Evolutionary conservation across 2,888 invertebrate genomes (phyloP), one percentile per base, ranked within the genome.

Genomic region (Synergus umbraculus): DNA sequence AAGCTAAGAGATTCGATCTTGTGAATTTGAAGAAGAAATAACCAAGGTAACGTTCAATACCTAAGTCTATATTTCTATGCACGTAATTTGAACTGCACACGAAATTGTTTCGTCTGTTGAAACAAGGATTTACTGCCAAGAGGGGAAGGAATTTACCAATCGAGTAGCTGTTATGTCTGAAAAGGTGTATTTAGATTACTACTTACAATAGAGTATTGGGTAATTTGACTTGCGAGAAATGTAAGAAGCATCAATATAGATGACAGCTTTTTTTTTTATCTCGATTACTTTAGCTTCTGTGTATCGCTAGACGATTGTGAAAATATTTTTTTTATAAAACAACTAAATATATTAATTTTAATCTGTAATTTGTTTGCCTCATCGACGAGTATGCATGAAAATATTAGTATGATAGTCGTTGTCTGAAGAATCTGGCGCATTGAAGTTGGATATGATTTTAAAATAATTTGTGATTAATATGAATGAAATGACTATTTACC

Each of bases 211-310:
- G 73, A 73, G 37, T 73, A 54, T 73, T 37, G 37, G 73, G 37
- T 54, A 58, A 54, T 54, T 73, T 54, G 73, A 73, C 73, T 54
- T 73, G 29, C 5, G 63, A 29, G 63, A 63, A 41, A 54, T 15
- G 46, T 18, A 29, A 64, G 41, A 41, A 66, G 37, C 54, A 49
- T 54, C 15, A 37, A 73, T 63, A 12, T 63, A 12, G 37, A 54
- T 73, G 54, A 54, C 54, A 29, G 49, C 54, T 49, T 73, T 73
- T 37, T 37, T 29, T 29, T 29, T n/a, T 54, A 41, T 67, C 46
- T 49, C 12, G 58, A 73, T 54, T 77, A 76, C 83, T 83, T 84
- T 86, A 83, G 81, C 77, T 86, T 87, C 85, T 86, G 85, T 85
- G 80, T 83, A 54, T 83, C 77, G 66, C 77, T 77, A 78, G 69